These are phyloP conservation scores for Bombus sibiricus DNA, from an alignment of 1,140 invertebrate genomes.

Conservation along the genomic window DNA sequence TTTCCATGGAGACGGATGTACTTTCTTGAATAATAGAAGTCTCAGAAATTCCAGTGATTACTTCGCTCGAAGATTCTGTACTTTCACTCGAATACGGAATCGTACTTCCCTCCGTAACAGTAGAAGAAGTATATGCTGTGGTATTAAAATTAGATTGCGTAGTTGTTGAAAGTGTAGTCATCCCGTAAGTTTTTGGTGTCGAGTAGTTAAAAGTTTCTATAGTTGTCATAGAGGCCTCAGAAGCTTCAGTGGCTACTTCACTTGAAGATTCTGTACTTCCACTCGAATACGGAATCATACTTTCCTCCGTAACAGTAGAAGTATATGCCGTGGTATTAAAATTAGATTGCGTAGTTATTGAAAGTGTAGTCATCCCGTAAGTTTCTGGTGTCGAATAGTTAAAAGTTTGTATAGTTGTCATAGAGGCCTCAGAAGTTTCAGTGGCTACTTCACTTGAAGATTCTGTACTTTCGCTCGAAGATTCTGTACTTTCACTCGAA, in stretches of 20 bases:
- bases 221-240: too few species aligned
- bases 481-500: background rate
- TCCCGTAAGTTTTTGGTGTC: too few species aligned
- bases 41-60: background rate
- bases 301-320: background rate
- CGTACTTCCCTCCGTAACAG: background rate
- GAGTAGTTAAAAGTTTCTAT: too few species aligned
- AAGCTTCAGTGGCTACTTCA: background rate
- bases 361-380: too few species aligned
- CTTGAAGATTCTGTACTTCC: conserved; percentile 1
- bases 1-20: background rate
- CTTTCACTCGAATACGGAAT: background rate
- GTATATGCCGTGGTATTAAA: background rate
- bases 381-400: too few species aligned
- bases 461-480: background rate
- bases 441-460: background rate
- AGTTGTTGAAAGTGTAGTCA: too few species aligned
- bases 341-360: too few species aligned
- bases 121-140: background rate
- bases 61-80: background rate
- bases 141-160: too few species aligned
- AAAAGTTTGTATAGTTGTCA: too few species aligned
- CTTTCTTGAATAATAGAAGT: background rate
- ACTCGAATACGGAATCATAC: background rate
- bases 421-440: background rate